These are phyloP conservation scores for Stomorhina lunata DNA, from an alignment of 2,888 invertebrate genomes.

Conservation along the genomic window DNA sequence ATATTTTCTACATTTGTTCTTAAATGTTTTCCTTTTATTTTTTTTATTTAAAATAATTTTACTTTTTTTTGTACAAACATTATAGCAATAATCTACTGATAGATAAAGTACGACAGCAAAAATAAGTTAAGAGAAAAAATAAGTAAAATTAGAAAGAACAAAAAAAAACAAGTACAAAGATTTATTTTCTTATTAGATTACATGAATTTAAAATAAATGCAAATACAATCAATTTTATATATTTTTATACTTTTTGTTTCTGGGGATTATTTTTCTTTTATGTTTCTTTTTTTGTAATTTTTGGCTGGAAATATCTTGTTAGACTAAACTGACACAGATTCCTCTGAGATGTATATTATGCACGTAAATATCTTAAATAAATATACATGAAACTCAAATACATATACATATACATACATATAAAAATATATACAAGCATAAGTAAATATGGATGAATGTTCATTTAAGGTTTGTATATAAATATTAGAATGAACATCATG, in stretches of 20 bases:
- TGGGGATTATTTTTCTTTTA: not conserved
- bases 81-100: slow-evolving; percentile 45
- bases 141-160: not conserved
- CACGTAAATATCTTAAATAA: slow-evolving; percentile 41
- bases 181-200: slow-evolving; percentile 58
- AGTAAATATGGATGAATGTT: not conserved
- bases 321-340: slow-evolving; percentile 77
- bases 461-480: not conserved
- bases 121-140: not conserved
- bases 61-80: not conserved
- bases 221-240: slow-evolving; percentile 76
- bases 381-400: slow-evolving; percentile 11
- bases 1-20: slow-evolving; percentile 17
- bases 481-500: slow-evolving; percentile 40
- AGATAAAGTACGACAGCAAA: slow-evolving; percentile 22
- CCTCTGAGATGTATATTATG: slow-evolving; percentile 76
- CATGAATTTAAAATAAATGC: slow-evolving; percentile 74
- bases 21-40: not conserved
- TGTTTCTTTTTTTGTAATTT: not conserved
- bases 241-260: slow-evolving; percentile 66
- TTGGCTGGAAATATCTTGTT: slow-evolving; percentile 72
- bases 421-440: not conserved
- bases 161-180: slow-evolving; percentile 24
- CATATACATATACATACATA: slow-evolving; percentile 25
- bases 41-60: not conserved